These are phyloP conservation scores for Penelope pileata DNA, from an alignment of 2,113 vertebrate species.

Conservation along the genomic window DNA sequence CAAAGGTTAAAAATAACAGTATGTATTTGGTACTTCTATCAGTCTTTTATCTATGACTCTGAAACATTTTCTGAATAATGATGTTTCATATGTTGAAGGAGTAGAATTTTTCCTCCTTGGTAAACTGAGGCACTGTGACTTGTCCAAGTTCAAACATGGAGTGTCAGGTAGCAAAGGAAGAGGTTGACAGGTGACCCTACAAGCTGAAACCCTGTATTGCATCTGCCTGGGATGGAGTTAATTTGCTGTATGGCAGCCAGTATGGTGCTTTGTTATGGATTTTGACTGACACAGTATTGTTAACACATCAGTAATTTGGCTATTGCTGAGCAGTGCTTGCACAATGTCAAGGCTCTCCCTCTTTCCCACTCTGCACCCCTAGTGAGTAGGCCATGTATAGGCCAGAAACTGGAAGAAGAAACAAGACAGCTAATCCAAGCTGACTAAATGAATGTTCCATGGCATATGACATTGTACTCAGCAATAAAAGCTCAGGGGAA, in stretches of 20 bases:
- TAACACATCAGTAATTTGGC: not conserved
- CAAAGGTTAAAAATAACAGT: not conserved
- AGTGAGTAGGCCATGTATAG: not conserved
- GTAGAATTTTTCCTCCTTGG: not conserved
- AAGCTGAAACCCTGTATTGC: not conserved
- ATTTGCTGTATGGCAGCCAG: not conserved
- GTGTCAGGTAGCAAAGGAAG: not conserved
- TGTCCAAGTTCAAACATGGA: not conserved
- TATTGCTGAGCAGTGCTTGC: not conserved
- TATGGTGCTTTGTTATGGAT: not conserved
- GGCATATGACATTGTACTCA: not conserved
- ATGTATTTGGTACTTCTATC: not conserved
- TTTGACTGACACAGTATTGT: not conserved
- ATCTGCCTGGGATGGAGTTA: not conserved
- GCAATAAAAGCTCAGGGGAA: not conserved
- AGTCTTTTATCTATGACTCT: not conserved
- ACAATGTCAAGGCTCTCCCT: rapidly evolving
- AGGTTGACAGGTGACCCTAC: not conserved
- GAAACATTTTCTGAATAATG: not conserved
- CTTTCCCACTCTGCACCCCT: not conserved
- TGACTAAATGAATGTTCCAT: not conserved
- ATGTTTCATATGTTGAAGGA: not conserved
- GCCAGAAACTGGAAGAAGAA: not conserved
- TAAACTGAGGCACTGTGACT: not conserved
- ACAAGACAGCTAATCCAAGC: not conserved